phyloP scores from a whole-genome alignment of 2,797 vertebrate species.

The Darevskia nairensis region DNA sequence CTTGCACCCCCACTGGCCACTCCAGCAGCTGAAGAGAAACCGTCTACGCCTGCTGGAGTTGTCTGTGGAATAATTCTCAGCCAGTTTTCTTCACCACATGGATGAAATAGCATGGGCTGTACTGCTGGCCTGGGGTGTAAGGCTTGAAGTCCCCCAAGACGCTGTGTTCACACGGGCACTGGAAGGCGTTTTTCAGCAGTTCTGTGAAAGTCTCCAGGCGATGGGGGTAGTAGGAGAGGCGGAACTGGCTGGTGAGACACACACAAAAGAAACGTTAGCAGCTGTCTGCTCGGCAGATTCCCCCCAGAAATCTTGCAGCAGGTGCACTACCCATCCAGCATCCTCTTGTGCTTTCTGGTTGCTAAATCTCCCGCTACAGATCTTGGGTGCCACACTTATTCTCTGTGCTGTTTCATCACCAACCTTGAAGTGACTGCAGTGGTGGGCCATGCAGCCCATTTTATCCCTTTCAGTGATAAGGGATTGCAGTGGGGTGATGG shows the following conservation, averaged over 20 bases:
- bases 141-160: constrained; percentile 93
- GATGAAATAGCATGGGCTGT: constrained; percentile 94
- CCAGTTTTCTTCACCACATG: constrained; percentile 89
- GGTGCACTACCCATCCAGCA: neutral
- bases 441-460: neutral
- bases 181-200: constrained; percentile 87
- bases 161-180: constrained; percentile 86
- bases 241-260: constrained; percentile 88
- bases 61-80: constrained; percentile 59
- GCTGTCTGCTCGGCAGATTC: neutral
- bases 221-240: constrained; percentile 97
- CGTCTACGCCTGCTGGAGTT: neutral
- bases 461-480: neutral
- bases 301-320: neutral
- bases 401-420: neutral
- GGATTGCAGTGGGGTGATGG: neutral
- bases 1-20: neutral
- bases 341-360: neutral
- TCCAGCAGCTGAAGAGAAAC: neutral
- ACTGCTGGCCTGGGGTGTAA: constrained; percentile 82
- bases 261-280: neutral
- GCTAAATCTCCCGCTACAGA: neutral
- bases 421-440: neutral
- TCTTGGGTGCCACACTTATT: neutral
- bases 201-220: constrained; percentile 87